phyloP scores from a whole-genome alignment of 2,888 invertebrate species.

The Monochamus alternatus region DNA sequence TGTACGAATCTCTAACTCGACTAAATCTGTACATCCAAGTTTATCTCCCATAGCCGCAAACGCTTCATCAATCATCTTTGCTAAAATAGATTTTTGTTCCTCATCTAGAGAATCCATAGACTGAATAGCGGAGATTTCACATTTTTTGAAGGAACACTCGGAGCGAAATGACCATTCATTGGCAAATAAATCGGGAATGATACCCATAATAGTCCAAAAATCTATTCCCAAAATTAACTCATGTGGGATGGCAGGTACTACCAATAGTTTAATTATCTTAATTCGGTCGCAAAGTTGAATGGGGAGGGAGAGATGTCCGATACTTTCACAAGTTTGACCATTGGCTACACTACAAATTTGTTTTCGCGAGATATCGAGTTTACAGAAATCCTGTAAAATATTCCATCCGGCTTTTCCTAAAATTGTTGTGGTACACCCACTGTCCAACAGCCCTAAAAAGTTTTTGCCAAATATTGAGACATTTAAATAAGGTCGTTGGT shows the following conservation, averaged over 20 bases:
- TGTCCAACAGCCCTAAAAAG: conserved; percentile 42
- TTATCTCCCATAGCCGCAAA: conserved; percentile 22
- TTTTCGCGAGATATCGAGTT: not conserved
- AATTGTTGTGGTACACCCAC: conserved; percentile 40
- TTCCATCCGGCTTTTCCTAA: conserved; percentile 37
- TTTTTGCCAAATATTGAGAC: conserved; percentile 37
- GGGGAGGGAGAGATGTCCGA: conserved; percentile 31
- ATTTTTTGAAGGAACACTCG: not conserved
- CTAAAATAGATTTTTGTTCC: conserved; percentile 10
- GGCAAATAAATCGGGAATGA: conserved; percentile 37
- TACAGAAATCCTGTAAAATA: not conserved
- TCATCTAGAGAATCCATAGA: conserved; percentile 10
- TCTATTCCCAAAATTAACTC: conserved; percentile 39
- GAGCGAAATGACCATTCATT: conserved; percentile 28
- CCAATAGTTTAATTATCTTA: conserved; percentile 31
- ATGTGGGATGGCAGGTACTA: conserved; percentile 38
- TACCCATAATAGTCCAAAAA: conserved; percentile 41
- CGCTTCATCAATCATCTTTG: conserved; percentile 39
- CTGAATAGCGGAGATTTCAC: conserved; percentile 14
- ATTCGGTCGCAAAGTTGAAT: conserved; percentile 23
- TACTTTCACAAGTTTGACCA: not conserved
- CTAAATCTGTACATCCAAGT: conserved; percentile 42
- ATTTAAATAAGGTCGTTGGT: conserved; percentile 40
- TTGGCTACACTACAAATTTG: not conserved
- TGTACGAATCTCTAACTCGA: conserved; percentile 42